These are phyloP conservation scores for Acromyrmex heyeri DNA, from an alignment of 1,140 invertebrate species.

Conservation along the genomic window DNA sequence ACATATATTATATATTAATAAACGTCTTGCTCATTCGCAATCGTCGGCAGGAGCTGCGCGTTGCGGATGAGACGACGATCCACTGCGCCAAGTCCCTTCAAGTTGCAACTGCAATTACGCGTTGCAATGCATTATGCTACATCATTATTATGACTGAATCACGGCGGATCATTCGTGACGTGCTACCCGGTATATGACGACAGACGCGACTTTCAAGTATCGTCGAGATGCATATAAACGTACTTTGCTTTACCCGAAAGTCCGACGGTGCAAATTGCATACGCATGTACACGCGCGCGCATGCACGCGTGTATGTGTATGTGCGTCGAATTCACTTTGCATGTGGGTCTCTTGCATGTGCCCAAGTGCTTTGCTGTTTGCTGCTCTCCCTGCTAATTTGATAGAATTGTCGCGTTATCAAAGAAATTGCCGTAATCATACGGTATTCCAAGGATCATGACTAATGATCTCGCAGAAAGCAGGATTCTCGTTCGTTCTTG, in stretches of 20 bases:
- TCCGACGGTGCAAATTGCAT: constrained; percentile 30
- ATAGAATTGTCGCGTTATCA: constrained; percentile 48
- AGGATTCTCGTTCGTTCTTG: constrained; percentile 35
- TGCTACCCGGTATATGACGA: constrained; percentile 47
- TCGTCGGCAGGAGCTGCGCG: constrained; percentile 50
- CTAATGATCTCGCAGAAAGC: constrained; percentile 21
- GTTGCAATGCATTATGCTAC: constrained; percentile 50
- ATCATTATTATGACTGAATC: constrained; percentile 31
- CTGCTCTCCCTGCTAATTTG: constrained; percentile 81
- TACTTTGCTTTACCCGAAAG: constrained; percentile 29
- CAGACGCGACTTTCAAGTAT: constrained; percentile 21
- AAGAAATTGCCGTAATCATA: constrained; percentile 57
- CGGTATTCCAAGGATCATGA: constrained; percentile 18
- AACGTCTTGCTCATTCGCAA: constrained; percentile 68
- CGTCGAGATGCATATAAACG: constrained; percentile 35
- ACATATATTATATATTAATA: constrained; percentile 62
- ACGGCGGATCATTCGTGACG: constrained; percentile 69
- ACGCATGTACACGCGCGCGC: constrained; percentile 82
- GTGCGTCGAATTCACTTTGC: constrained; percentile 79
- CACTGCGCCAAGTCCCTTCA: constrained; percentile 46
- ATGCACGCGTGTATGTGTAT: constrained; percentile 58
- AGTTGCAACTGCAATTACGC: constrained; percentile 46
- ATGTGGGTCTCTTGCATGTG: constrained; percentile 86
- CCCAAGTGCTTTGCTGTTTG: constrained; percentile 85
- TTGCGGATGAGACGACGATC: constrained; percentile 64